These are phyloP conservation scores for Amphipyra tragopoginis DNA, from an alignment of 2,888 invertebrate species.

Conservation along the genomic window DNA sequence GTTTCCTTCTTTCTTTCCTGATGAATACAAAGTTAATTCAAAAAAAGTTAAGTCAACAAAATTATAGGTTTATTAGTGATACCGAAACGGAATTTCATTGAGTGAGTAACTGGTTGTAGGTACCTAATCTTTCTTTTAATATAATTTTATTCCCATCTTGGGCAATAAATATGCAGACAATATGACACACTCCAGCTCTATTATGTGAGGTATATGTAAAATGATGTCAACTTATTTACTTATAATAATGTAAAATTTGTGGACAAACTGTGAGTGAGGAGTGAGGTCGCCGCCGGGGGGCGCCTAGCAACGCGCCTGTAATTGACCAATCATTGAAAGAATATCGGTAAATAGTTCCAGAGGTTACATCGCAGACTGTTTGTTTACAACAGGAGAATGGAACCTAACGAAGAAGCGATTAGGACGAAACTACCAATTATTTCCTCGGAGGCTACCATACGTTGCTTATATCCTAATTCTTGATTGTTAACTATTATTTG, in stretches of 20 bases:
- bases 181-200: no score
- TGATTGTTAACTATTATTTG: constrained; percentile 25
- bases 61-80: no score
- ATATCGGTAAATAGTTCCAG: constrained; percentile 24
- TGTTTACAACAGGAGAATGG: constrained; percentile 41
- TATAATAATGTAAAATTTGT: not conserved
- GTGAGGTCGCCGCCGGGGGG: not conserved
- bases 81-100: no score
- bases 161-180: no score
- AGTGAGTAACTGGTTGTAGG: no score
- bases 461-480: constrained; percentile 39
- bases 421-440: constrained; percentile 35
- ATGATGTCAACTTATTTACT: not conserved
- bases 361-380: constrained; percentile 33
- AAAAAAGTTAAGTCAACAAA: no score
- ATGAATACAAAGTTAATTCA: no score
- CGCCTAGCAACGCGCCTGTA: constrained; percentile 44
- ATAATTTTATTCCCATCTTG: no score
- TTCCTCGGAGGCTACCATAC: constrained; percentile 14
- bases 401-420: constrained; percentile 48
- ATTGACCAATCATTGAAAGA: constrained; percentile 40
- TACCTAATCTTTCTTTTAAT: no score
- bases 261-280: not conserved
- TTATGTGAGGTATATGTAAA: not conserved
- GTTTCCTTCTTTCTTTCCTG: no score